Evolutionary conservation across 1,140 invertebrate genomes (phyloP).

Genomic region (Drosophila nikananu): DNA sequence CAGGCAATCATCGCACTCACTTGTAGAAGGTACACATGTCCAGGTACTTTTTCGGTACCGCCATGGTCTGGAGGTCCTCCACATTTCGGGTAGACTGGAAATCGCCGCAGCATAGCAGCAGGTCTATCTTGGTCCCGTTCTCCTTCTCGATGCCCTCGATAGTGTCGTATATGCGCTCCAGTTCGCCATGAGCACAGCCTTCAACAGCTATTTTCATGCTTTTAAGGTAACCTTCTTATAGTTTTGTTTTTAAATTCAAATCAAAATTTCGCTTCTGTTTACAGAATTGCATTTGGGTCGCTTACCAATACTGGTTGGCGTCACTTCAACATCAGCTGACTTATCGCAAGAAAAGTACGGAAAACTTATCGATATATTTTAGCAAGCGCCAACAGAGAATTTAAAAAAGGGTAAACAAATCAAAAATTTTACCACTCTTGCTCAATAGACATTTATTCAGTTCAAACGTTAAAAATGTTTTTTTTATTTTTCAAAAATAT

Average conservation of each 20-base stretch:
- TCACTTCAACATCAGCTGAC: not conserved
- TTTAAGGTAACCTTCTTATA: not conserved
- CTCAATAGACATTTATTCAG: not conserved
- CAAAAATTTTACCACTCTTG: not conserved
- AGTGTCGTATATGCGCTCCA: slow-evolving; percentile 97
- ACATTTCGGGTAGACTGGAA: slow-evolving; percentile 95
- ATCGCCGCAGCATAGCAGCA: slow-evolving; percentile 98
- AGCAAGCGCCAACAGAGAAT: not conserved
- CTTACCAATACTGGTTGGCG: not conserved
- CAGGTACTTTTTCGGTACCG: slow-evolving; percentile 96
- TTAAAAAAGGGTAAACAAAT: not conserved
- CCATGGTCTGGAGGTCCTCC: slow-evolving; percentile 95
- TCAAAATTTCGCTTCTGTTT: slow-evolving; percentile 11
- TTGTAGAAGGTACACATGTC: slow-evolving; percentile 98
- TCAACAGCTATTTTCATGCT: slow-evolving; percentile 98
- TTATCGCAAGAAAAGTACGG: not conserved
- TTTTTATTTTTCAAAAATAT: slow-evolving; percentile 82
- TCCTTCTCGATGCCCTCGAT: slow-evolving; percentile 90
- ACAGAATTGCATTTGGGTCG: not conserved
- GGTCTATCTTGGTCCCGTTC: slow-evolving; percentile 91
- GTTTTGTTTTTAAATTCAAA: slow-evolving; percentile 32
- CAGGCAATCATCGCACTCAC: slow-evolving; percentile 87
- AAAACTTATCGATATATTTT: not conserved
- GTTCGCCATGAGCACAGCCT: slow-evolving; percentile 98
- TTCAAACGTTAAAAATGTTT: slow-evolving; percentile 79